These are phyloP conservation scores for Drosophila maculinotata DNA, from an alignment of 2,888 invertebrate species.

Conservation along the genomic window DNA sequence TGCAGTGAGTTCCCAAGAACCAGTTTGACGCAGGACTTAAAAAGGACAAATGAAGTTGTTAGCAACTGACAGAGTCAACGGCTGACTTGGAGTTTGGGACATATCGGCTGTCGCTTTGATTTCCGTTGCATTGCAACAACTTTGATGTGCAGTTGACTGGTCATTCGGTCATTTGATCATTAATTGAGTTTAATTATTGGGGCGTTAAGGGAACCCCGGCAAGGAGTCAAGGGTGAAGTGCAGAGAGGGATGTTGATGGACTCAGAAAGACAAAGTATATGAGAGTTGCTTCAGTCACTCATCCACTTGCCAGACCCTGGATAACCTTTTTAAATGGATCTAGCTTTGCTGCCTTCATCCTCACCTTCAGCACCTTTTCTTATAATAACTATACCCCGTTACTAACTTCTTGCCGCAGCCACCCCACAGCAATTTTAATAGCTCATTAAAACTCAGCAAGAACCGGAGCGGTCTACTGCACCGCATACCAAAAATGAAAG, in stretches of 20 bases:
- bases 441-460: constrained; percentile 64
- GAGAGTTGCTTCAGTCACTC: constrained; percentile 3
- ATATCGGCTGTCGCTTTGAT: constrained; percentile 50
- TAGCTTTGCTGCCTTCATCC: constrained; percentile 3
- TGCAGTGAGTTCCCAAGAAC: constrained; percentile 17
- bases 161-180: constrained; percentile 57
- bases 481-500: constrained; percentile 61
- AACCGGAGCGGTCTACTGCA: constrained; percentile 27
- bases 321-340: not conserved
- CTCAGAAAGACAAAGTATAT: not conserved
- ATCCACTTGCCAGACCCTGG: not conserved
- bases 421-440: constrained; percentile 41
- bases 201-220: constrained; percentile 55
- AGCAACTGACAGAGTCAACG: constrained; percentile 33
- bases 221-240: constrained; percentile 9
- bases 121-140: constrained; percentile 49
- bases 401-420: not conserved
- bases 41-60: constrained; percentile 78
- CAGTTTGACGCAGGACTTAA: constrained; percentile 66
- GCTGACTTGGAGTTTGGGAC: constrained; percentile 23
- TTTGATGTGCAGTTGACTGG: constrained; percentile 63
- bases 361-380: constrained; percentile 28
- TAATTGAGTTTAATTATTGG: constrained; percentile 76
- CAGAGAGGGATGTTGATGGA: not conserved
- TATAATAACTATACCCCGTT: too few species aligned